Conservation (phyloP, 2,888 invertebrate species). For the Dasysyrphus tricinctus region DNA sequence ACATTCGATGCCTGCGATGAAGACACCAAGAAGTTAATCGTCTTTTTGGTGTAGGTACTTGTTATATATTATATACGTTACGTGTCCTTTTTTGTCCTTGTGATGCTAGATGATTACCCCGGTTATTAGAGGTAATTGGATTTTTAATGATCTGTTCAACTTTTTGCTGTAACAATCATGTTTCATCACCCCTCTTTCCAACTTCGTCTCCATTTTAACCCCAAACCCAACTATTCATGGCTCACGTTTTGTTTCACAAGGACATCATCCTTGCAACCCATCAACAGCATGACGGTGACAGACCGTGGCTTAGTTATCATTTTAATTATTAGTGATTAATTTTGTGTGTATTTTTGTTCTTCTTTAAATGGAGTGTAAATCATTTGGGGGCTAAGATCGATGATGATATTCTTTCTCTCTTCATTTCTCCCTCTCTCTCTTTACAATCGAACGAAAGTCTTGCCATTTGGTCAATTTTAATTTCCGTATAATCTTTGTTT, state of each 20-base stretch:
- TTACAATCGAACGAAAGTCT: constrained; percentile 33
- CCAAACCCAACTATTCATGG: not conserved
- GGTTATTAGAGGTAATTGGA: constrained; percentile 74
- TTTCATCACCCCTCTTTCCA: not conserved
- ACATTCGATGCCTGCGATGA: constrained; percentile 55
- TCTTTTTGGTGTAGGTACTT: constrained; percentile 52
- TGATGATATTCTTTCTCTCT: constrained; percentile 3
- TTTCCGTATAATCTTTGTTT: constrained; percentile 68
- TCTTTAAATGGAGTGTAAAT: constrained; percentile 63
- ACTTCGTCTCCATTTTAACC: not conserved
- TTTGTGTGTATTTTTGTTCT: constrained; percentile 52
- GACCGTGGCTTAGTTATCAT: constrained; percentile 67
- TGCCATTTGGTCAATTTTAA: constrained; percentile 71
- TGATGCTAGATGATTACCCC: constrained; percentile 57
- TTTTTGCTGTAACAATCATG: constrained; percentile 54
- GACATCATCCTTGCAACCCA: constrained; percentile 23
- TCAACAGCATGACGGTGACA: constrained; percentile 21
- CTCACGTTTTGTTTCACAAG: constrained; percentile 36
- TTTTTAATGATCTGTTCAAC: constrained; percentile 74
- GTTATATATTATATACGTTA: constrained; percentile 28
- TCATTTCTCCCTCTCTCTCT: too few relatives aligned
- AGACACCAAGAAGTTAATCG: constrained; percentile 71
- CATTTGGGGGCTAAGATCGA: constrained; percentile 42
- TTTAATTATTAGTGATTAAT: constrained; percentile 73
- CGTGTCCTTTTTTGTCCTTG: constrained; percentile 28